Evolutionary conservation across 2,113 vertebrate genomes (phyloP).

Genomic region (Pelecanoides urinatrix): DNA sequence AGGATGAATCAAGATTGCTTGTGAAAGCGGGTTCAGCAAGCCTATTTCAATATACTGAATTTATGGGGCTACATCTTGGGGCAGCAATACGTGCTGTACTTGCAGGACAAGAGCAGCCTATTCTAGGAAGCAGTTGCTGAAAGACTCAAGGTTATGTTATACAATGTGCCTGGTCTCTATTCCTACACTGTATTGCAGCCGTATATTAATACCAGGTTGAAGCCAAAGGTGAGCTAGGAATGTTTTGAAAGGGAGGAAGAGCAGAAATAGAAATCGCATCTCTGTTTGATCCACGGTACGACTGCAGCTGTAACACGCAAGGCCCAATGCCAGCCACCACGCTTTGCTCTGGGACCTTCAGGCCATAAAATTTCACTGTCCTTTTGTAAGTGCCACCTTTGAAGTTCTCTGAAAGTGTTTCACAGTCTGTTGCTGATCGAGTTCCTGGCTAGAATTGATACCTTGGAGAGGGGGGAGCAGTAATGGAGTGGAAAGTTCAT

Average conservation of each 20-base stretch:
- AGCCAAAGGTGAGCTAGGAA: conserved; percentile 4
- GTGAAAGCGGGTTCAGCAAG: neutral
- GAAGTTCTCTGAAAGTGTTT: conserved; percentile 3
- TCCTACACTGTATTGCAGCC: neutral
- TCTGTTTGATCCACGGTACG: accelerated
- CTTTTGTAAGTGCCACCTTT: neutral
- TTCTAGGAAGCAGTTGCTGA: neutral
- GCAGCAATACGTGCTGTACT: neutral
- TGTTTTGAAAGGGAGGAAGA: neutral
- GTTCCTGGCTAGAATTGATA: neutral
- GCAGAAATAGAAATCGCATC: neutral
- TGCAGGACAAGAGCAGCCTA: neutral
- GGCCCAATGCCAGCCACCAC: neutral
- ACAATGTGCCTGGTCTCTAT: accelerated
- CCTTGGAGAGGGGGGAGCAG: neutral
- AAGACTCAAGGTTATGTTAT: neutral
- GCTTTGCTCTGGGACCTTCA: neutral
- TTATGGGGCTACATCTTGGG: neutral
- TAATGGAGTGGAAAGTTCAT: neutral
- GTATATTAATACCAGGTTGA: neutral
- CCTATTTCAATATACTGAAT: neutral
- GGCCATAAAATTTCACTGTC: neutral
- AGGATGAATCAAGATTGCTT: neutral
- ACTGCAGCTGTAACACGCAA: neutral
- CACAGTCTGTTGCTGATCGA: neutral